Evolutionary conservation across 1,140 invertebrate genomes (phyloP).

Genomic region (Oncopeltus fasciatus): DNA sequence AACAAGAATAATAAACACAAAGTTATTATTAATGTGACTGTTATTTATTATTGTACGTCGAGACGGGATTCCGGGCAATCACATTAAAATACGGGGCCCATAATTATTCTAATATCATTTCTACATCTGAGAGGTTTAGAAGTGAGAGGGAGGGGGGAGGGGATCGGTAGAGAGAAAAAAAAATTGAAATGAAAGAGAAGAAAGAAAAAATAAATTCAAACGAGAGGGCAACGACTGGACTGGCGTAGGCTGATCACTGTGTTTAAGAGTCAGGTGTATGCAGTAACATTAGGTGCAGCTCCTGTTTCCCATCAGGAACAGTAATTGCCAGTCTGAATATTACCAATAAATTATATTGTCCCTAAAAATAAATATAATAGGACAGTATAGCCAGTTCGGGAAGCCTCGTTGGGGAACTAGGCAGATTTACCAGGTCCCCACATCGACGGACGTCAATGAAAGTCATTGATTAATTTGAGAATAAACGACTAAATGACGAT

Average conservation of each 20-base stretch:
- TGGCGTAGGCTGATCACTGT: neutral
- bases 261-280: too few relatives aligned
- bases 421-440: too few relatives aligned
- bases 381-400: too few relatives aligned
- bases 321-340: too few relatives aligned
- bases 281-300: neutral
- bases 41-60: neutral
- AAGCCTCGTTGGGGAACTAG: too few relatives aligned
- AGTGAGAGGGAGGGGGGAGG: too few relatives aligned
- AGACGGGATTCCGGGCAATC: neutral
- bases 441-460: too few relatives aligned
- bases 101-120: neutral
- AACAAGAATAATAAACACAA: neutral
- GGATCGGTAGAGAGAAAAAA: neutral
- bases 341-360: too few relatives aligned
- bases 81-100: neutral
- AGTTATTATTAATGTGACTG: neutral
- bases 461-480: too few relatives aligned
- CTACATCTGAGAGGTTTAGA: neutral
- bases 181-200: neutral
- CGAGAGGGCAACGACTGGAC: neutral
- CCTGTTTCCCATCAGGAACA: too few relatives aligned
- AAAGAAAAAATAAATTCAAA: neutral
- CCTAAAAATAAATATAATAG: too few relatives aligned
- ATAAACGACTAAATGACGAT: too few relatives aligned